Evolutionary conservation across 2,888 invertebrate species (phyloP), one percentile per base, ranked within the genome.

Genomic region (Callyntrura guangdongensis): DNA sequence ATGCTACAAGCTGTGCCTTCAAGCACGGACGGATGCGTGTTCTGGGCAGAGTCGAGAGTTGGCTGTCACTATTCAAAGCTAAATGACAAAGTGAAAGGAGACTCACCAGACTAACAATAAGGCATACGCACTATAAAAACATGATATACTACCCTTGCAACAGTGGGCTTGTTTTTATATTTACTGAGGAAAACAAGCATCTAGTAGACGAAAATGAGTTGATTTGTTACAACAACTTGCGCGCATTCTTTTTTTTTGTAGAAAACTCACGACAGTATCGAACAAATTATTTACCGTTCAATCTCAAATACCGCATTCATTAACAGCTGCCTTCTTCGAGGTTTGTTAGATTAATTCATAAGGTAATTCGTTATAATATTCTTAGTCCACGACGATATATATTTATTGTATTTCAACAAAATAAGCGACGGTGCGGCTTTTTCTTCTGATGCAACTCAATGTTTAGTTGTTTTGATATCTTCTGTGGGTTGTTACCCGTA

Each of bases 61-160:
- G 36, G 72, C 72, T 74, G 72, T 74, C 72, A 74, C 72, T 47
- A 74, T 22, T 20, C 72, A 20, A 8, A 74, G 49, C 47, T 74
- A 74, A 74, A 17, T 74, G 49, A 74, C 72, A 74, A 74, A 74
- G 72, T 74, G 72, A 74, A 74, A 74, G 72, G 72, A 47, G 20
- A 11, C 47, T 74, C 72, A 74, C 72, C 0, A 64, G 0, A 56
- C 0, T 56, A 56, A 56, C 17, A 56, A 56, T n/a, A 56, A 14
- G 14, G n/a, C 17, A 64, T 14, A 27, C 25, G 14, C 14, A 1
- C 14, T 11, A 53, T 53, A 53, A 14, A 8, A 53, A 53, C 53
- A 5, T 14, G 12, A 53, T 53, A 11, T 53, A 14, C 14, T 14
- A 2, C 14, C 2, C 14, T 53, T 53, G 53, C 53, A 14, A 53